Evolutionary conservation across 1,140 invertebrate genomes (phyloP).

Genomic region (Saccostrea cuccullata): DNA sequence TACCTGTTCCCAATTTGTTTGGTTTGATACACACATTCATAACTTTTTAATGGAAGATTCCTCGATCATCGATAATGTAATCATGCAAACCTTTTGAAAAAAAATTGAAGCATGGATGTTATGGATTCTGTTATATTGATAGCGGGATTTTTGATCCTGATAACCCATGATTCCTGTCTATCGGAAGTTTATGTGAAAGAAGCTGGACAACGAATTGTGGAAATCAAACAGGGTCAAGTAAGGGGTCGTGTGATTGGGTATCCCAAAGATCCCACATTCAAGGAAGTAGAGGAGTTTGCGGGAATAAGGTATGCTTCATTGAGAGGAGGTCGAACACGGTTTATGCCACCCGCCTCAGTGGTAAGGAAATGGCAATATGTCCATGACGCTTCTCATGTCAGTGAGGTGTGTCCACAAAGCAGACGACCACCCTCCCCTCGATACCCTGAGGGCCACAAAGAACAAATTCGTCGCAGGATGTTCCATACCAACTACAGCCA

Average conservation of each 20-base stretch:
- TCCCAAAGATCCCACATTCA: conserved; percentile 4
- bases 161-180: conserved; percentile 8
- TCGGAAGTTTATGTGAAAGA: conserved; percentile 30
- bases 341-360: conserved; percentile 11
- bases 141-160: conserved; percentile 8
- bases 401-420: not conserved
- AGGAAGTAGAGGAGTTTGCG: conserved; percentile 1
- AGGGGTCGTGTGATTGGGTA: not conserved
- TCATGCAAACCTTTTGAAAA: not conserved
- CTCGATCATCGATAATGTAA: conserved; percentile 30
- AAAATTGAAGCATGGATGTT: conserved; percentile 12
- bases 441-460: conserved; percentile 7
- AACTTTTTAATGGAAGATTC: not conserved
- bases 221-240: conserved; percentile 16
- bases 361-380: conserved; percentile 18
- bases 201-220: conserved; percentile 10
- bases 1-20: not conserved
- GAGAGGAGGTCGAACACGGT: not conserved
- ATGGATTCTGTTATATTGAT: not conserved
- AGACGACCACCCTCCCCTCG: not conserved
- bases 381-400: not conserved
- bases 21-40: conserved; percentile 2
- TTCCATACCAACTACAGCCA: conserved; percentile 12
- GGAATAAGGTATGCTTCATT: not conserved
- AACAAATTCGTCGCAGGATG: conserved; percentile 17